Evolutionary conservation across 2,797 vertebrate genomes (phyloP).

Genomic region (Crocodylus rhombifer): DNA sequence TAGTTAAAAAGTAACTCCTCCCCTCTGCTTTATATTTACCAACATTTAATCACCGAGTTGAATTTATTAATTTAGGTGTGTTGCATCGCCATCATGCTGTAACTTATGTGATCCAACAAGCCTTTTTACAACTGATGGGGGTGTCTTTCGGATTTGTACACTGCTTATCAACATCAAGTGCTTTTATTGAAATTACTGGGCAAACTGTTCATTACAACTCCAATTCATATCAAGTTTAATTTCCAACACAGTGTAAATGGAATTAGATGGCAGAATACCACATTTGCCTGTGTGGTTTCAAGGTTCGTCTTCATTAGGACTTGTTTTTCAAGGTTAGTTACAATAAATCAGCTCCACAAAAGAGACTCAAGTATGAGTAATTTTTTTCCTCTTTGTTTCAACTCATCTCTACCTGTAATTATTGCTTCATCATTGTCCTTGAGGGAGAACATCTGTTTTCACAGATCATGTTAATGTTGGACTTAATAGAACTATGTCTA

Average conservation of each 20-base stretch:
- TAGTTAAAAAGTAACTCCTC: slow-evolving; percentile 27
- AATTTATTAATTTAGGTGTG: not conserved
- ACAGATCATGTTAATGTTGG: slow-evolving; percentile 42
- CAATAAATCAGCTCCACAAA: slow-evolving; percentile 45
- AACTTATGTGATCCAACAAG: slow-evolving; percentile 29
- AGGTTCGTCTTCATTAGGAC: slow-evolving; percentile 61
- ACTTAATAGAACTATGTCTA: slow-evolving; percentile 39
- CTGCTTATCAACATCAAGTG: slow-evolving; percentile 21
- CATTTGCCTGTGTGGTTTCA: slow-evolving; percentile 24
- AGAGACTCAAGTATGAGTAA: slow-evolving; percentile 7
- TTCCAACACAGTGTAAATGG: slow-evolving; percentile 32
- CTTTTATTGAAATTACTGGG: slow-evolving; percentile 30
- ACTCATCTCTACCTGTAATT: slow-evolving; percentile 64
- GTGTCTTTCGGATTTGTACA: slow-evolving; percentile 2
- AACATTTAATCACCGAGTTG: slow-evolving; percentile 23
- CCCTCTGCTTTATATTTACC: not conserved
- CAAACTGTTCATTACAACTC: slow-evolving; percentile 24
- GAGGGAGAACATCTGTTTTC: slow-evolving; percentile 71
- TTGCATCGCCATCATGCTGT: not conserved
- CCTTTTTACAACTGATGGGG: slow-evolving; percentile 12
- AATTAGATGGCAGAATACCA: slow-evolving; percentile 2
- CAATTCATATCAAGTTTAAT: slow-evolving; percentile 38
- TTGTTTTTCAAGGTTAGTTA: not conserved
- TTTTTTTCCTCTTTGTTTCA: slow-evolving; percentile 40
- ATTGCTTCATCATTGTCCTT: slow-evolving; percentile 62